Conservation (phyloP, 1,140 invertebrate genomes). For the Drosophila kanapiae region DNA sequence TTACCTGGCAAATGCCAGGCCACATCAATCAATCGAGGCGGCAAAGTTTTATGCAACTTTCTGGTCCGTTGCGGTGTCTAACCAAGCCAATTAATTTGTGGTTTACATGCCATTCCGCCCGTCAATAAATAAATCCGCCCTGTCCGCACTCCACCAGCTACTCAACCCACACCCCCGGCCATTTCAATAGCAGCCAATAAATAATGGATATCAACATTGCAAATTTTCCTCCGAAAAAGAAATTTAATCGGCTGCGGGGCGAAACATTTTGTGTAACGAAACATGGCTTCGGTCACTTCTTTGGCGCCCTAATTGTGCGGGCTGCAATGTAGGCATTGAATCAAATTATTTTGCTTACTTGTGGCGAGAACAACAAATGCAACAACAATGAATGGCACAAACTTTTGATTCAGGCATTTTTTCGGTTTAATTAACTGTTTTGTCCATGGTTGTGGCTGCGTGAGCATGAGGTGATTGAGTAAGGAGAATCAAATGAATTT, state of each 20-base stretch:
- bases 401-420: constrained; percentile 55
- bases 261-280: neutral
- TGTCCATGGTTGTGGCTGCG: constrained; percentile 12
- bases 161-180: constrained; percentile 26
- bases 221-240: constrained; percentile 7
- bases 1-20: constrained; percentile 49
- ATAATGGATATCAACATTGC: constrained; percentile 27
- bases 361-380: constrained; percentile 25
- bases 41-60: constrained; percentile 65
- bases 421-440: constrained; percentile 64
- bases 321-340: constrained; percentile 29
- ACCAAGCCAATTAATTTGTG: constrained; percentile 73
- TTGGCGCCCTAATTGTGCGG: constrained; percentile 14
- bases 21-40: constrained; percentile 67
- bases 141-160: constrained; percentile 1
- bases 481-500: neutral
- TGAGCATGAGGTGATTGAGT: constrained; percentile 1
- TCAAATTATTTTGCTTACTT: constrained; percentile 45
- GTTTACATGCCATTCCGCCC: constrained; percentile 62
- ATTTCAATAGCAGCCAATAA: constrained; percentile 32
- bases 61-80: constrained; percentile 57
- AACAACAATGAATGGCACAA: constrained; percentile 27
- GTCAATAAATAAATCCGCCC: constrained; percentile 61
- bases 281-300: neutral
- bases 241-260: constrained; percentile 8